Evolutionary conservation across 2,888 invertebrate species (phyloP).

Genomic region (Meliscaeva auricollis): DNA sequence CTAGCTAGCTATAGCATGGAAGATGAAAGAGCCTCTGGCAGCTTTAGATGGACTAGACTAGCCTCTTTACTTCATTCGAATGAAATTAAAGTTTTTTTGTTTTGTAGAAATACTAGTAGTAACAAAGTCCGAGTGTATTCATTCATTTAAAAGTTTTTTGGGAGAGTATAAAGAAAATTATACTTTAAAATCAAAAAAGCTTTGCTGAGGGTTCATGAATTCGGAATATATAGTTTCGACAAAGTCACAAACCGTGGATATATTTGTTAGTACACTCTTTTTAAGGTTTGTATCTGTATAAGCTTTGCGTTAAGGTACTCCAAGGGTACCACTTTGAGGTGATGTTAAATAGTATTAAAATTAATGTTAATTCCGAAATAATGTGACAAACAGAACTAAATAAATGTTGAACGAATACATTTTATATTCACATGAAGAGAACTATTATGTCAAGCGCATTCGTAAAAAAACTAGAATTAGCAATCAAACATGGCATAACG

Average conservation of each 20-base stretch:
- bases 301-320: background rate
- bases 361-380: too few species aligned
- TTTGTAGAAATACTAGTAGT: too few species aligned
- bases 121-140: background rate
- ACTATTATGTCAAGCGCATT: too few species aligned
- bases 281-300: background rate
- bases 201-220: background rate
- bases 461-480: too few species aligned
- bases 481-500: too few species aligned
- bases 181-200: constrained; percentile 7
- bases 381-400: too few species aligned
- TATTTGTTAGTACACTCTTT: background rate
- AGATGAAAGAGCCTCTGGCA: background rate
- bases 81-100: background rate
- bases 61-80: constrained; percentile 13
- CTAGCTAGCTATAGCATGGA: background rate
- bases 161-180: background rate
- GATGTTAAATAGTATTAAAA: too few species aligned
- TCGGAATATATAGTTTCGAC: background rate
- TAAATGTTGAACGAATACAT: too few species aligned
- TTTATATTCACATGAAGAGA: too few species aligned
- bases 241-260: background rate
- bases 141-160: constrained; percentile 11
- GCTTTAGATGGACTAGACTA: background rate
- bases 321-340: background rate